Percentiles rank a stretch among this genome's conserved stretches.
These are phyloP conservation scores for Gonocerus acuteangulatus DNA, from an alignment of 2,888 invertebrate genomes.

Conservation along the genomic window DNA sequence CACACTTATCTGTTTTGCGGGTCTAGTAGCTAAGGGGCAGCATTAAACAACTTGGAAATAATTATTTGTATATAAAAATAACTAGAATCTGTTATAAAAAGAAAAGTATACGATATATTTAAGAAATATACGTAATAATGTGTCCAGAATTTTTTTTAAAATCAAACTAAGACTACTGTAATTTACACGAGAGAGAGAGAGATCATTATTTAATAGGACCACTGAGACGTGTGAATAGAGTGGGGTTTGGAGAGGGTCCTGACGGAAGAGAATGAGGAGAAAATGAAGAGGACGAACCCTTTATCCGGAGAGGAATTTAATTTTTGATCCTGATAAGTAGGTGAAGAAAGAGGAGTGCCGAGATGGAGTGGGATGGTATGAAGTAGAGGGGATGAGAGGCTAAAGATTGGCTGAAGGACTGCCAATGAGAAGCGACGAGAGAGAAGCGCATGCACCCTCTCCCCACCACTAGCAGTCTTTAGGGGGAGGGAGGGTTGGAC, in stretches of 20 bases:
- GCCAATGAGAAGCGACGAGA: slow-evolving; percentile 9
- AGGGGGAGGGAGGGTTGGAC: too few species aligned
- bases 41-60: too few species aligned
- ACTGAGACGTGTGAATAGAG: too few species aligned
- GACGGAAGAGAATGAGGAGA: slow-evolving; percentile 1
- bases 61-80: too few species aligned
- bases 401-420: slow-evolving; percentile 5
- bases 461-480: not conserved
- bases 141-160: not conserved
- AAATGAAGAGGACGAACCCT: slow-evolving; percentile 18
- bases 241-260: not conserved
- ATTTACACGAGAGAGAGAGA: not conserved
- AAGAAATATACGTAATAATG: not conserved
- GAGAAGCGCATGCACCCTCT: slow-evolving; percentile 15
- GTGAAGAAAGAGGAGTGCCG: not conserved
- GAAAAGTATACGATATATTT: too few species aligned
- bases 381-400: not conserved
- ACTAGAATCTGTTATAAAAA: too few species aligned
- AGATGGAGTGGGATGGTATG: not conserved
- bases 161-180: not conserved
- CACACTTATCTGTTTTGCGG: too few species aligned
- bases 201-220: too few species aligned
- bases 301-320: slow-evolving; percentile 13
- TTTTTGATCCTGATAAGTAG: slow-evolving; percentile 16
- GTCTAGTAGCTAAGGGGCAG: too few species aligned